These are phyloP conservation scores for Apeira syringaria DNA, from an alignment of 2,888 invertebrate species.

Conservation along the genomic window DNA sequence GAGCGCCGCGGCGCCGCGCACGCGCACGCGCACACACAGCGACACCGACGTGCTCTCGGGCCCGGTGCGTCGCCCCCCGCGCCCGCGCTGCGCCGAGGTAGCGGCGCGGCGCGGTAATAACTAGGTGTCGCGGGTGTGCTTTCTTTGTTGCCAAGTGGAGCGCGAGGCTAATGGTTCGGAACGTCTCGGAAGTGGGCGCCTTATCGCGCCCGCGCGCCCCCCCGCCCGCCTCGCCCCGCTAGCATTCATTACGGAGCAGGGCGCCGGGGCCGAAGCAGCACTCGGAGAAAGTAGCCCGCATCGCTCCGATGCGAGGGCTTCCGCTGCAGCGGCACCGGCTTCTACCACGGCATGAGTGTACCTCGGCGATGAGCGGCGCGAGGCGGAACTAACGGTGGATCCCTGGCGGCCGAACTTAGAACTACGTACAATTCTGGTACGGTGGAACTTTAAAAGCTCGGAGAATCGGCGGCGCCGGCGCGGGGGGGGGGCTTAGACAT, in stretches of 20 bases:
- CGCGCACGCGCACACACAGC: too few species aligned
- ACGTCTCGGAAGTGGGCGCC: conserved; percentile 67
- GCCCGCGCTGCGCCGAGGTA: not conserved
- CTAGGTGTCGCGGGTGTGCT: conserved; percentile 25
- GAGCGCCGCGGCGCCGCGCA: conserved; percentile 1
- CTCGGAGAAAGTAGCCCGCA: not conserved
- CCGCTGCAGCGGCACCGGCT: not conserved
- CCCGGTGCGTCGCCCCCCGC: conserved; percentile 1
- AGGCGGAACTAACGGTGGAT: too few species aligned
- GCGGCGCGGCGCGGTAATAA: conserved; percentile 4
- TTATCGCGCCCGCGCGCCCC: conserved; percentile 44
- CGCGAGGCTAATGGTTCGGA: conserved; percentile 70
- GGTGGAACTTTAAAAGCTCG: too few species aligned
- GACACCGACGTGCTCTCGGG: too few species aligned
- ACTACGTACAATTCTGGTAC: too few species aligned
- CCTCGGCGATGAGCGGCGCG: too few species aligned
- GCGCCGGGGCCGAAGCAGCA: conserved; percentile 9
- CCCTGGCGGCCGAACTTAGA: too few species aligned
- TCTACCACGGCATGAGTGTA: not conserved
- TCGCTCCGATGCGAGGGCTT: not conserved
- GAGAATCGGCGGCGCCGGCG: too few species aligned
- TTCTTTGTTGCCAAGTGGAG: conserved; percentile 48
- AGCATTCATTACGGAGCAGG: conserved; percentile 43
- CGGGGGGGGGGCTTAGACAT: too few species aligned
- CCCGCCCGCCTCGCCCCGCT: conserved; percentile 50